Evolutionary conservation across 2,113 vertebrate genomes (phyloP).

Genomic region (Phrynosoma platyrhinos): DNA sequence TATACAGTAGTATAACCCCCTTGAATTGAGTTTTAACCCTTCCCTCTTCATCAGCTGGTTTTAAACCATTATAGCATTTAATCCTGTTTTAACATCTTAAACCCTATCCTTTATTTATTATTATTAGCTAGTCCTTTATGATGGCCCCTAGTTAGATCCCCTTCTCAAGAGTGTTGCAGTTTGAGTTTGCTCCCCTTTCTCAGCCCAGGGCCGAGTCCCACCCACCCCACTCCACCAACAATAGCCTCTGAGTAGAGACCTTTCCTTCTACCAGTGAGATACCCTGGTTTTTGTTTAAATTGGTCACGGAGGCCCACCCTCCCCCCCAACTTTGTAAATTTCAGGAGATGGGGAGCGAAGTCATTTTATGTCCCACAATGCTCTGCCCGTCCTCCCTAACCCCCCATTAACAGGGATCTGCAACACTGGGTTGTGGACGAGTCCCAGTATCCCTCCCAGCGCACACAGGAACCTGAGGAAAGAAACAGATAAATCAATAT

Average conservation of each 20-base stretch:
- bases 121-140: conserved; percentile 47
- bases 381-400: conserved; percentile 88
- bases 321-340: conserved; percentile 46
- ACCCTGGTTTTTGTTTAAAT: conserved; percentile 69
- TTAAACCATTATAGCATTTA: conserved; percentile 43
- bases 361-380: conserved; percentile 72
- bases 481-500: conserved; percentile 20
- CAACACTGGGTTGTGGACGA: conserved; percentile 89
- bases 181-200: conserved; percentile 44
- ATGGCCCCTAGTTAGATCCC: conserved; percentile 57
- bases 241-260: conserved; percentile 47
- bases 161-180: conserved; percentile 56
- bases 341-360: conserved; percentile 64
- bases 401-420: conserved; percentile 88
- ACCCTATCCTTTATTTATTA: conserved; percentile 33
- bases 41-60: conserved; percentile 36
- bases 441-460: conserved; percentile 85
- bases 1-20: conserved; percentile 48
- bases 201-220: conserved; percentile 46
- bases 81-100: conserved; percentile 36
- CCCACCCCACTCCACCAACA: conserved; percentile 64
- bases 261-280: conserved; percentile 59
- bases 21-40: conserved; percentile 38
- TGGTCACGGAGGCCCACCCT: conserved; percentile 66
- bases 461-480: conserved; percentile 82